These are phyloP conservation scores for Macaria notata DNA, from an alignment of 2,888 invertebrate genomes.

Conservation along the genomic window DNA sequence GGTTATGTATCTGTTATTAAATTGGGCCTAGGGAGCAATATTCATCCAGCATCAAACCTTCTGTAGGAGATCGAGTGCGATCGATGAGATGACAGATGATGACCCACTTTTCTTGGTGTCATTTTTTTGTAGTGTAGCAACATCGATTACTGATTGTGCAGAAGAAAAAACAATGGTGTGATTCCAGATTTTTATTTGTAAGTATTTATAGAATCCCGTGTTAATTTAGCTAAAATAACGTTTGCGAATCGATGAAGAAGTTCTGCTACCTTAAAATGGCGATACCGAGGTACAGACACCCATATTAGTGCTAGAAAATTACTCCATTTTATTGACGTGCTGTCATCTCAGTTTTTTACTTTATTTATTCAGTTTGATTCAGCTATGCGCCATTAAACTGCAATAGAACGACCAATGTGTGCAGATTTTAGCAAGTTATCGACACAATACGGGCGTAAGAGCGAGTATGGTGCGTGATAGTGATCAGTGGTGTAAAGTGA, in stretches of 20 bases:
- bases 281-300: conserved; percentile 59
- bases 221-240: conserved; percentile 66
- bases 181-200: conserved; percentile 83
- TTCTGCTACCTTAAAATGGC: conserved; percentile 49
- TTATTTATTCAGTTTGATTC: conserved; percentile 76
- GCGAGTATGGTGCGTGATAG: conserved; percentile 54
- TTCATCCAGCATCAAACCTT: too few species aligned
- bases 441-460: conserved; percentile 52
- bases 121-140: conserved; percentile 61
- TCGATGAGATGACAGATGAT: conserved; percentile 41
- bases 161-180: conserved; percentile 83
- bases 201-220: conserved; percentile 80
- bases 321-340: conserved; percentile 64
- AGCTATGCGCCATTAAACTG: conserved; percentile 78
- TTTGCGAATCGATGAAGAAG: conserved; percentile 56
- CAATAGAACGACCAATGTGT: conserved; percentile 67
- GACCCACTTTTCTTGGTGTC: conserved; percentile 60
- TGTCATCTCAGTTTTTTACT: conserved; percentile 77
- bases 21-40: too few species aligned
- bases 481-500: conserved; percentile 44
- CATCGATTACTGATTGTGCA: conserved; percentile 76
- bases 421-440: conserved; percentile 60
- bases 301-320: conserved; percentile 47
- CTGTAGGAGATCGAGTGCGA: conserved; percentile 28
- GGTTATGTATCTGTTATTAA: too few species aligned